A percentile compares a stretch with the other conserved stretches of the same genome.
Conservation (phyloP, 2,113 vertebrate species). For the Pantherophis guttatus region DNA sequence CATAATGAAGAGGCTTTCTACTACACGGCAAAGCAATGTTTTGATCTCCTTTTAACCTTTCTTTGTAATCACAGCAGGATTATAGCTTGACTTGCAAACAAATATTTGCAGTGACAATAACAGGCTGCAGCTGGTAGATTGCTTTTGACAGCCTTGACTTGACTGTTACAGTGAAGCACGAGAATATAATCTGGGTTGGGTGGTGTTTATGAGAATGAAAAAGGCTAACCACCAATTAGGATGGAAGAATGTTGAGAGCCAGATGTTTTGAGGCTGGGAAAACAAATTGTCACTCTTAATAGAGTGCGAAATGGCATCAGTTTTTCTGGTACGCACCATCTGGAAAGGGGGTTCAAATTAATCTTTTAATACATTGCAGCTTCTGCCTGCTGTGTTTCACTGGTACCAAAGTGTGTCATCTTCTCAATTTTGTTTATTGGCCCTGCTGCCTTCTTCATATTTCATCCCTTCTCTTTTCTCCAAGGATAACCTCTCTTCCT, state of each 20-base stretch:
- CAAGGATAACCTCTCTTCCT: background rate
- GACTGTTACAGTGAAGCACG: background rate
- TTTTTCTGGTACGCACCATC: background rate
- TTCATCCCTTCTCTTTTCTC: background rate
- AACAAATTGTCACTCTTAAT: background rate
- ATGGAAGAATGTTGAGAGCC: background rate
- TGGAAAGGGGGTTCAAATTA: background rate
- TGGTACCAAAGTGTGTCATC: background rate
- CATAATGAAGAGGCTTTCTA: rapidly evolving
- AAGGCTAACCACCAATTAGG: background rate
- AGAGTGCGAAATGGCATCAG: background rate
- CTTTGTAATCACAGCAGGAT: background rate
- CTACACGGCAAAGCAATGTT: background rate
- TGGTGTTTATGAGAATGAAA: background rate
- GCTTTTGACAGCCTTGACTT: background rate
- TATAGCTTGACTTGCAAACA: background rate
- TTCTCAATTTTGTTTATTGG: background rate
- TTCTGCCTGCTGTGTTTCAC: background rate
- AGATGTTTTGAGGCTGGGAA: background rate
- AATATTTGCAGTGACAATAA: background rate
- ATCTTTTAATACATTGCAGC: background rate
- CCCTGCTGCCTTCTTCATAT: background rate
- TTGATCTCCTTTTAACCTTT: background rate
- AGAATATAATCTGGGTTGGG: background rate
- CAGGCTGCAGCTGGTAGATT: background rate